Evolutionary conservation across 2,888 invertebrate species (phyloP).

Genomic region (Polyommatus icarus): DNA sequence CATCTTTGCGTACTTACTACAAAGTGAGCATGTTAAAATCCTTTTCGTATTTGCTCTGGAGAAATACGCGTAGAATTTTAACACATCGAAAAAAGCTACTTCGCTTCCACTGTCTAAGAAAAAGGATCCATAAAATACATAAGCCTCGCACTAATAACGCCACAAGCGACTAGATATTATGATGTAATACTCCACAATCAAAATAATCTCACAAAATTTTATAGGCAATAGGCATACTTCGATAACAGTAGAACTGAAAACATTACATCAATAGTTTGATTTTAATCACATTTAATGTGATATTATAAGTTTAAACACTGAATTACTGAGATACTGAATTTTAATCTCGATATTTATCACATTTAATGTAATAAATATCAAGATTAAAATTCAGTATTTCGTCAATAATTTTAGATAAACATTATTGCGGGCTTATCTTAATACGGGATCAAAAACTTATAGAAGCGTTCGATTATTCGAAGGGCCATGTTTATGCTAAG

Average conservation of each 20-base stretch:
- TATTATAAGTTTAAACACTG: too few relatives aligned
- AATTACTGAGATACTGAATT: too few relatives aligned
- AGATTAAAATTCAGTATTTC: background rate
- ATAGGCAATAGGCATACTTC: background rate
- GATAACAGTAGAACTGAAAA: background rate
- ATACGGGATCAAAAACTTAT: background rate
- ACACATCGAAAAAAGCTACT: background rate
- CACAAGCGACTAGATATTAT: slow-evolving; percentile 7
- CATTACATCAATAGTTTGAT: background rate
- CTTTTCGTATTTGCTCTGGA: too few relatives aligned
- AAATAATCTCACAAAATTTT: background rate
- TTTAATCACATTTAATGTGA: background rate
- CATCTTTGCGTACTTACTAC: background rate
- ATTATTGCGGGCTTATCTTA: background rate
- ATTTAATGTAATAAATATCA: background rate
- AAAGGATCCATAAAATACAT: background rate
- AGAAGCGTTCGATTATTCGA: background rate
- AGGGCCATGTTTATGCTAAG: background rate
- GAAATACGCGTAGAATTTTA: background rate
- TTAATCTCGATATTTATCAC: background rate
- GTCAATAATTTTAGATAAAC: background rate
- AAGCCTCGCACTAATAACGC: slow-evolving; percentile 1
- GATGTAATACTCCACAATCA: background rate
- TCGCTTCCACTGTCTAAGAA: background rate
- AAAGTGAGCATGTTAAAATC: background rate